phyloP scores from a whole-genome alignment of 2,888 invertebrate genomes.

The Rotaria socialis region DNA sequence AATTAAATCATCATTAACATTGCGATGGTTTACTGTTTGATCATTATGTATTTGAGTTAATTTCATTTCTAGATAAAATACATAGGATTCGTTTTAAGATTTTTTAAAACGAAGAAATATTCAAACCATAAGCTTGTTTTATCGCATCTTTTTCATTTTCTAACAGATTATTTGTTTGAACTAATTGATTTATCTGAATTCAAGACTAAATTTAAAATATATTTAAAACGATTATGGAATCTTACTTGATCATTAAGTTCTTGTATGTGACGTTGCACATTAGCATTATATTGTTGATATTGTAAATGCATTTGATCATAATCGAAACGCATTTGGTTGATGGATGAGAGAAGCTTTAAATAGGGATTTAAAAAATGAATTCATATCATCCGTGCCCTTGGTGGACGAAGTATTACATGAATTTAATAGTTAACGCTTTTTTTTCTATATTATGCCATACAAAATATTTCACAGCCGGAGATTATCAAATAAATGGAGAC shows the following conservation, averaged over 20 bases:
- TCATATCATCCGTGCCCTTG: too few species aligned
- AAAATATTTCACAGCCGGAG: too few species aligned
- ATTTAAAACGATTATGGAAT: neutral
- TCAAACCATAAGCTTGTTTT: constrained; percentile 18
- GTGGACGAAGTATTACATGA: too few species aligned
- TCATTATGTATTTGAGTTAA: neutral
- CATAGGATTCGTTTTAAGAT: neutral
- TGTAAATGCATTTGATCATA: constrained; percentile 22
- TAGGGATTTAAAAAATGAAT: too few species aligned
- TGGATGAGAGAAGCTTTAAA: neutral
- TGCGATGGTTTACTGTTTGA: neutral
- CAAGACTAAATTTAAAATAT: neutral
- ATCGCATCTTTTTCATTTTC: constrained; percentile 32
- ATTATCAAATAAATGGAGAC: too few species aligned
- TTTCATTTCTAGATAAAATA: constrained; percentile 21
- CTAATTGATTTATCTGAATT: neutral
- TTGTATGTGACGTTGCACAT: constrained; percentile 44
- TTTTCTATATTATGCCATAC: too few species aligned
- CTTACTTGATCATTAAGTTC: constrained; percentile 43
- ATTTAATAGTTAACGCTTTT: too few species aligned
- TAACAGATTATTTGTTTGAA: neutral
- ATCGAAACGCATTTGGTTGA: constrained; percentile 19
- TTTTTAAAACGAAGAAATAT: neutral
- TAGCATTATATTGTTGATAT: constrained; percentile 43
- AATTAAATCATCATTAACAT: neutral